These are phyloP conservation scores for Mobula hypostoma DNA, from an alignment of 2,113 vertebrate species.

Conservation along the genomic window DNA sequence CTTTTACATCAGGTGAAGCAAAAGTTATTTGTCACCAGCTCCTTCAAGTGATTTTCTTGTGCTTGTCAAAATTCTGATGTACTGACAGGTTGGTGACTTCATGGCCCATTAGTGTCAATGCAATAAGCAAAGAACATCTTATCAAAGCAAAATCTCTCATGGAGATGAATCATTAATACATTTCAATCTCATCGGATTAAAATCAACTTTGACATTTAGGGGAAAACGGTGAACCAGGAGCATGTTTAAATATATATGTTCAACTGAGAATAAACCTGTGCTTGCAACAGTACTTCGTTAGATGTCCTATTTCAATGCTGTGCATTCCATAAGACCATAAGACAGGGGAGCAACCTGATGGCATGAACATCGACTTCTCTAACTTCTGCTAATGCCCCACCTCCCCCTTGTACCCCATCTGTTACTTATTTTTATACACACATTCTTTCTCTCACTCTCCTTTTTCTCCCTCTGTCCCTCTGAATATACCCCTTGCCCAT, in stretches of 20 bases:
- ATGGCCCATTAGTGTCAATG: not conserved
- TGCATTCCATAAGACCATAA: not conserved
- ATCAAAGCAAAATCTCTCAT: not conserved
- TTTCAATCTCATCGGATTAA: not conserved
- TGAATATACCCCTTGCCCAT: no score
- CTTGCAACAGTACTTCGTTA: not conserved
- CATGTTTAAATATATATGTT: conserved; percentile 16
- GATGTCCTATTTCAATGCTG: not conserved
- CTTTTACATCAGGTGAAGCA: not conserved
- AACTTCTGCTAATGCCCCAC: no score
- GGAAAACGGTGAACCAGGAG: not conserved
- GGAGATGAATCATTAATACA: not conserved
- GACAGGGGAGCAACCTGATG: no score
- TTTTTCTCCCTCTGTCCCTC: no score
- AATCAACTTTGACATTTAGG: not conserved
- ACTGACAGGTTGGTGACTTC: not conserved
- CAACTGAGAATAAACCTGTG: not conserved
- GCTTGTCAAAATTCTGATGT: not conserved
- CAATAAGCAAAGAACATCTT: not conserved
- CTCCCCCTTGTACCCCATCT: no score
- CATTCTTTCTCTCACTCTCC: no score
- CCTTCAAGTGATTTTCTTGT: not conserved
- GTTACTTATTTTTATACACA: no score
- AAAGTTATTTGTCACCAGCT: not conserved
- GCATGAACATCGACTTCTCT: no score